phyloP scores from a whole-genome alignment of 2,888 invertebrate species.

The Pterobdella sp. region DNA sequence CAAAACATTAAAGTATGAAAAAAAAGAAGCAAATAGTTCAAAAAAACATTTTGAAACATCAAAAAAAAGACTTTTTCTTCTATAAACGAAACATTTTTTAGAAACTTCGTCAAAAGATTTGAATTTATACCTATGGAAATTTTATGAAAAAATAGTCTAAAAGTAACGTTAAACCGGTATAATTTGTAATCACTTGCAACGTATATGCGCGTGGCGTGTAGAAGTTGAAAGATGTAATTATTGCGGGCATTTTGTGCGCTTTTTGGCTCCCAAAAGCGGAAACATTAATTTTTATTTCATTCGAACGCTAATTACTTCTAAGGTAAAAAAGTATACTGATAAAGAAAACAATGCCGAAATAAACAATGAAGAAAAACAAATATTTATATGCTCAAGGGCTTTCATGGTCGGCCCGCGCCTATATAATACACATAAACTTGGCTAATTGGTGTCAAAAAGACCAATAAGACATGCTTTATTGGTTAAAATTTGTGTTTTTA shows the following conservation, averaged over 20 bases:
- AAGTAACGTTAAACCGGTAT: too few relatives aligned
- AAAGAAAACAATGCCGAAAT: not conserved
- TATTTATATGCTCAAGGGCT: not conserved
- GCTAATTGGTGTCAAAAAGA: slow-evolving; percentile 12
- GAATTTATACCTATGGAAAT: too few relatives aligned
- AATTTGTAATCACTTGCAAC: not conserved
- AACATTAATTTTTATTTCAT: slow-evolving; percentile 1
- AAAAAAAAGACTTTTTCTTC: too few relatives aligned
- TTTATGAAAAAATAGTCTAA: too few relatives aligned
- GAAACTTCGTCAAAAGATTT: too few relatives aligned
- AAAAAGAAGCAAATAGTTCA: too few relatives aligned
- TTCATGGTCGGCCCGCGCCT: not conserved
- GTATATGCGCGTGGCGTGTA: not conserved
- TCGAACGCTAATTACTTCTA: not conserved
- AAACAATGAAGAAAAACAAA: not conserved
- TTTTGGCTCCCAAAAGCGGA: not conserved
- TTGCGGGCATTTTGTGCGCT: not conserved
- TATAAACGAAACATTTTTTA: too few relatives aligned
- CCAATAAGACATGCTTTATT: slow-evolving; percentile 7
- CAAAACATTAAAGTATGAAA: too few relatives aligned
- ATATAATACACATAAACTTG: not conserved
- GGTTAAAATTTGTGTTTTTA: not conserved
- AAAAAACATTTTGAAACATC: too few relatives aligned
- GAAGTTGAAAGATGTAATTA: not conserved
- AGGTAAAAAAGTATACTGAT: not conserved